Conservation (phyloP, 2,113 vertebrate species). For the Canis aureus region DNA sequence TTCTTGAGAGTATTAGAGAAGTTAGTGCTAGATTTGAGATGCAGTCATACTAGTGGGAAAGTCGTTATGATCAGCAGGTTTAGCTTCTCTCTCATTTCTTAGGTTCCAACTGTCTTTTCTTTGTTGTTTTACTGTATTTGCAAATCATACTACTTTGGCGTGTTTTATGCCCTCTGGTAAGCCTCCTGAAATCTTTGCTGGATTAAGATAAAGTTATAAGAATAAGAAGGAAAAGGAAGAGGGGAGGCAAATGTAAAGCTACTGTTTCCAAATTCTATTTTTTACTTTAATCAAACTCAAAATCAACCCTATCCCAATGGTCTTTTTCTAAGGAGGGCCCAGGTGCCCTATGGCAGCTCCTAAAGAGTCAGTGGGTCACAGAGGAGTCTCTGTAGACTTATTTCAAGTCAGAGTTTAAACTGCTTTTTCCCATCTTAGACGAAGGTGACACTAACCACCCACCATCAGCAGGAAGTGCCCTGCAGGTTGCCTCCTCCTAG, state of each 20-base stretch:
- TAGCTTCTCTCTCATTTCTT: background rate
- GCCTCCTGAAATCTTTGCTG: background rate
- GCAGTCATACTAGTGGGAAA: background rate
- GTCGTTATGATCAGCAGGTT: background rate
- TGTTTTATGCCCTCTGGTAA: background rate
- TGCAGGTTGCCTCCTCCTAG: background rate
- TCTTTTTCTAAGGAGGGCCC: background rate
- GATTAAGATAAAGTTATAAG: background rate
- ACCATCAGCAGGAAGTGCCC: background rate
- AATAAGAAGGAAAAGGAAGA: background rate
- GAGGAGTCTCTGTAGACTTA: background rate
- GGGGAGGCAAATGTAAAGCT: background rate
- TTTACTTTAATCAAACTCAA: constrained; percentile 32
- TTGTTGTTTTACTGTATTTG: constrained; percentile 1
- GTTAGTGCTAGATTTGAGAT: background rate
- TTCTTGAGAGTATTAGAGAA: background rate
- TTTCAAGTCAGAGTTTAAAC: background rate
- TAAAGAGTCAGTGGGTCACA: background rate
- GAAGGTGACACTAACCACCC: background rate
- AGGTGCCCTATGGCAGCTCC: background rate
- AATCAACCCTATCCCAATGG: background rate
- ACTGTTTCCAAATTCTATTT: constrained; percentile 31
- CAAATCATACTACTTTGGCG: background rate
- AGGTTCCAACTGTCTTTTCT: background rate
- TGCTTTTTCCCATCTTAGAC: background rate